Evolutionary conservation across 2,797 vertebrate species (phyloP).

Genomic region (Hyperoplus lanceolatus): DNA sequence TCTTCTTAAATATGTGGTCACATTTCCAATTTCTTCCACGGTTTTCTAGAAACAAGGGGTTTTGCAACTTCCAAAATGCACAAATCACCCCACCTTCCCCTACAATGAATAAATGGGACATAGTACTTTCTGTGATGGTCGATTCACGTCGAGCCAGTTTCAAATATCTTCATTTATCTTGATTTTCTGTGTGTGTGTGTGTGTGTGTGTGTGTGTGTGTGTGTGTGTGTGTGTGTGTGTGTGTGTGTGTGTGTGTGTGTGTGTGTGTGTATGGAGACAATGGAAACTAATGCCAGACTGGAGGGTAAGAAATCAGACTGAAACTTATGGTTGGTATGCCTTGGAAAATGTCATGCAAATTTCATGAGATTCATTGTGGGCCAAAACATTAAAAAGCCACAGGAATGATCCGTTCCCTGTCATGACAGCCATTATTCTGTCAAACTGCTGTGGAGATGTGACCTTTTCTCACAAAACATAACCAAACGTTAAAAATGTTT

Average conservation of each 20-base stretch:
- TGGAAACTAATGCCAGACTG: constrained; percentile 16
- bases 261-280: too few species aligned
- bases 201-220: too few species aligned
- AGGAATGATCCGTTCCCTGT: constrained; percentile 17
- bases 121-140: not conserved
- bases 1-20: too few species aligned
- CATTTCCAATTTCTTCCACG: too few species aligned
- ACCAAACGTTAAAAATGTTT: not conserved
- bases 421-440: constrained; percentile 25
- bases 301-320: constrained; percentile 20
- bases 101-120: not conserved
- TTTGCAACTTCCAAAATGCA: too few species aligned
- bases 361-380: not conserved
- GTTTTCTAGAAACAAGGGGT: too few species aligned
- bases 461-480: constrained; percentile 18
- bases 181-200: not conserved
- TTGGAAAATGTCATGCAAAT: constrained; percentile 23
- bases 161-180: constrained; percentile 7
- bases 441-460: constrained; percentile 20
- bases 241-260: too few species aligned
- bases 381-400: constrained; percentile 31
- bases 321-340: not conserved
- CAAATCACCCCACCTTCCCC: too few species aligned
- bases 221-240: too few species aligned
- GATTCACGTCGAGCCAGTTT: not conserved